A percentile compares a stretch with the other conserved stretches of the same genome.
phyloP scores from a whole-genome alignment of 2,113 vertebrate genomes.

The Heterochromis multidens region DNA sequence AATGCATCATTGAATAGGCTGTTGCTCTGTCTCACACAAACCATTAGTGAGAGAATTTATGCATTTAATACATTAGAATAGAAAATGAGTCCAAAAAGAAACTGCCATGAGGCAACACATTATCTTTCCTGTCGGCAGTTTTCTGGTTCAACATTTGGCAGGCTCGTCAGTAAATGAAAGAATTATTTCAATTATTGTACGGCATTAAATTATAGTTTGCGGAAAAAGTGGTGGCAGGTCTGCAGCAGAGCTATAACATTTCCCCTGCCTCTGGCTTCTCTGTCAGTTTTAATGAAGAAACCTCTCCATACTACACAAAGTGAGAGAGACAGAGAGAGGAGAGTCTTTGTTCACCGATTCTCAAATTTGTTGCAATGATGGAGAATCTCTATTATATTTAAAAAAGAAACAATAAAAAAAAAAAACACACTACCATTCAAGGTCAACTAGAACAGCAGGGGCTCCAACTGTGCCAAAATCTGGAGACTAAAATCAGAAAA shows the following conservation, averaged over 20 bases:
- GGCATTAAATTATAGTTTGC: slow-evolving; percentile 71
- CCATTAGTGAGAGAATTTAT: slow-evolving; percentile 72
- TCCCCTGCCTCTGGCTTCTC: slow-evolving; percentile 64
- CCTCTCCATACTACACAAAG: slow-evolving; percentile 46
- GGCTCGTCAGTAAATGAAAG: slow-evolving; percentile 71
- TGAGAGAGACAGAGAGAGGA: slow-evolving; percentile 24
- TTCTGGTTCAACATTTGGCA: slow-evolving; percentile 75
- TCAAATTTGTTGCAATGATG: slow-evolving; percentile 49
- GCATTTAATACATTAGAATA: slow-evolving; percentile 75
- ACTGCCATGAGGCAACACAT: slow-evolving; percentile 63
- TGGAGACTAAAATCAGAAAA: neutral
- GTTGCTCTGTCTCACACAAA: slow-evolving; percentile 56
- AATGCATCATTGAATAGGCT: slow-evolving; percentile 57
- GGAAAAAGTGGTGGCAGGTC: slow-evolving; percentile 71
- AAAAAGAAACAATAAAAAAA: neutral
- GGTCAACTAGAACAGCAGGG: slow-evolving; percentile 21
- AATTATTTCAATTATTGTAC: slow-evolving; percentile 74
- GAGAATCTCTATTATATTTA: neutral
- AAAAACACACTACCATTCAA: neutral
- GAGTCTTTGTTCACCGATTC: slow-evolving; percentile 43
- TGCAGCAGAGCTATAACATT: slow-evolving; percentile 68
- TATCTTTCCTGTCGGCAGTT: slow-evolving; percentile 72
- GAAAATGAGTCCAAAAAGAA: slow-evolving; percentile 71
- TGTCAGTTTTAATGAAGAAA: slow-evolving; percentile 76
- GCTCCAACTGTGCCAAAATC: slow-evolving; percentile 7